These are phyloP conservation scores for Drosophila colorata DNA, from an alignment of 2,888 invertebrate genomes.

Conservation along the genomic window DNA sequence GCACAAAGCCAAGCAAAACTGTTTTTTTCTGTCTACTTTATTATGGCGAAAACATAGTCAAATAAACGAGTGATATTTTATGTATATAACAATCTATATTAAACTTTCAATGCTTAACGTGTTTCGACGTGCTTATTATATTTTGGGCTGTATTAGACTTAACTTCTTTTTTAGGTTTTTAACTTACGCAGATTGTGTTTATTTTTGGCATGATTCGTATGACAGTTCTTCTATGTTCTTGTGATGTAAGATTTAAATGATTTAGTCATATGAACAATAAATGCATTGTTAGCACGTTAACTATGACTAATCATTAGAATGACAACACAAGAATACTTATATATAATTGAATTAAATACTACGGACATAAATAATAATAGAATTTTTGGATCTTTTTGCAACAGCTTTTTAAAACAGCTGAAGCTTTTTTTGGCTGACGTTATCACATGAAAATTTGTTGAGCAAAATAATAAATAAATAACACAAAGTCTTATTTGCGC, in stretches of 20 bases:
- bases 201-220: neutral
- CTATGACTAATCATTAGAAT: conserved; percentile 10
- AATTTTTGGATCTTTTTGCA: too few species aligned
- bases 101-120: neutral
- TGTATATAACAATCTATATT: conserved; percentile 37
- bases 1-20: conserved; percentile 31
- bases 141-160: conserved; percentile 1
- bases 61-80: conserved; percentile 40
- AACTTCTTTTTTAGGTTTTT: neutral
- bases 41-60: conserved; percentile 25
- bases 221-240: neutral
- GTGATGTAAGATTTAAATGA: conserved; percentile 1
- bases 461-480: neutral
- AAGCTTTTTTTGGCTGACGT: neutral
- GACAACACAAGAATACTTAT: neutral
- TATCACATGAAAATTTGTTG: neutral
- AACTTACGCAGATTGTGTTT: neutral
- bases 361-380: neutral
- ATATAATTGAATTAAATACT: neutral
- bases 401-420: neutral
- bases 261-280: conserved; percentile 3
- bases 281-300: neutral
- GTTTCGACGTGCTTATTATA: neutral
- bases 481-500: neutral
- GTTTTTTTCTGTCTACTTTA: conserved; percentile 28